Base-by-base conservation (phyloP, 2,888 invertebrate species). In the Eugnorisma glareosa region DNA sequence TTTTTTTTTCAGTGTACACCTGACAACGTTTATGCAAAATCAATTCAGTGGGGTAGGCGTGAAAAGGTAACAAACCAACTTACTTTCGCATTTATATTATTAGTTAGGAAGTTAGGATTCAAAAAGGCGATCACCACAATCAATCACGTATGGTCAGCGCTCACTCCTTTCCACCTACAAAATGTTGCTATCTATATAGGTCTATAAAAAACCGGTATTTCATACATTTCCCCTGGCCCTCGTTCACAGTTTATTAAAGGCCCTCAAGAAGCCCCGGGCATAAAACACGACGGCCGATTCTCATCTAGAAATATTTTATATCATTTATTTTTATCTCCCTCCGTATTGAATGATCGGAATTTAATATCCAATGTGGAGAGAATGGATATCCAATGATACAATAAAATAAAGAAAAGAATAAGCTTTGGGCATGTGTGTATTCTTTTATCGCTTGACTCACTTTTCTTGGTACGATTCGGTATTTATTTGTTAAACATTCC, bases 171-270 rank as follows among this genome's bases (percentile, higher is more conserved):
- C 40, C 21, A 63, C 15, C 45, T 31, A 43, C 10, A 43, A 67
- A 31, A 54, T 18, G 31, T 81, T 45, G 11, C 28, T n/a, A 76
- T 35, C 48, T 67, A 71, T 24, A 74, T 63, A 76, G 59, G 63
- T 61, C 57, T 67, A 71, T 71, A 64, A 71, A 61, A 73, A 66
- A n/a, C 24, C 48, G 37, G 64, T 66, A 86, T 83, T 78, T 71
- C 71, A 71, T 73, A 69, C 68, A 67, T 63, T 67, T 68, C n/a
- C 68, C 61, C 66, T 71, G 75, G n/a, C 31, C 18, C 54, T 73
- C 81, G 72, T 84, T 84, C 73, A 24, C 87, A 87, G 85, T 87
- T 77, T 84, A 87, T 84, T 84, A 85, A 79, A 76, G 76, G 66
- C 64, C 7, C 69, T 72, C 67, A 18, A n/a, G 48, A 28, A 61